Evolutionary conservation across 2,113 vertebrate genomes (phyloP), one percentile per base, ranked within the genome.

Genomic region (Apodemus speciosus): DNA sequence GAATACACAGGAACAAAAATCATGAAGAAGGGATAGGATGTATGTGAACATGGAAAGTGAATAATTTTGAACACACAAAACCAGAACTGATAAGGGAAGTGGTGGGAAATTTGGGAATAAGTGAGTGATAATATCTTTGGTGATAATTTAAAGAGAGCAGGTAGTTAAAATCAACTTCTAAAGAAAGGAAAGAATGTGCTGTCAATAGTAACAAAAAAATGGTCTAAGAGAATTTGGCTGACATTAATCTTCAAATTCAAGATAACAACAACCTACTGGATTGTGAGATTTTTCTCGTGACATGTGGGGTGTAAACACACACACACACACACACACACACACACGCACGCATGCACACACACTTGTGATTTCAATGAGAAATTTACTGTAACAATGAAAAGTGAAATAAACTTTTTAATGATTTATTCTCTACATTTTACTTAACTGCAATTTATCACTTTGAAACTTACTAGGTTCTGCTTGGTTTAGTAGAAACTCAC

Each of bases 381-480:
- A 66, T 95, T 77, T 72, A 10, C 35, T 79, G 21, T 64, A 68
- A 93, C 21, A 20, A 76, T 92, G 18, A 18, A 56, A 90, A 23
- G 9, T 77, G 4, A 40, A 30, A 30, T 83, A 11, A 3, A 40
- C 15, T 1, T 51, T 73, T 60, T 86, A 73, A 92, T 56, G 27
- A 46, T 46, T 43, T 32, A 85, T 25, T 84, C 21, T 92, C 43
- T 83, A 51, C 1, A 58, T 85, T 81, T 91, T 62, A 75, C 64
- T 80, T 92, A 73, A 25, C 20, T 32, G 27, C 14, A 5, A 38
- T 84, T 60, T 76, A 46, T 88, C 35, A 40, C 49, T 62, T n/a
- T 49, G 88, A 90, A 76, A 69, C 9, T 20, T 38, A 9, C 2
- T 58, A 40, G 16, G 13, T 43, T 69, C 2, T 66, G 3, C 83